Percentiles rank a stretch among this genome's conserved stretches.
Conservation (phyloP, 2,113 vertebrate species). For the Amphiprion ocellaris region DNA sequence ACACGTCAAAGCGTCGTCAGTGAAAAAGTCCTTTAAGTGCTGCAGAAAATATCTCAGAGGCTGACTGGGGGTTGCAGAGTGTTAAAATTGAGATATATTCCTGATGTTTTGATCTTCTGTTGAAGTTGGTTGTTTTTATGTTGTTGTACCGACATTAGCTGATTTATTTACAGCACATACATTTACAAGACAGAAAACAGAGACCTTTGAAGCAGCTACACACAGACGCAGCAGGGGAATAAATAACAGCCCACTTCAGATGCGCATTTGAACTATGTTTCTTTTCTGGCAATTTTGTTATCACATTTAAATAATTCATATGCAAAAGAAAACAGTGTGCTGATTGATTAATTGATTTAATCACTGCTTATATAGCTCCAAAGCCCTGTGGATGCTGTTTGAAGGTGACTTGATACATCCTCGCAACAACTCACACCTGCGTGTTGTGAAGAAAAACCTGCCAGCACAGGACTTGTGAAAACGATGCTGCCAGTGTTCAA, state of each 20-base stretch:
- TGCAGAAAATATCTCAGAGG: background rate
- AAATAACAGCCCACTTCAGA: conserved; percentile 51
- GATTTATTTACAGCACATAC: conserved; percentile 33
- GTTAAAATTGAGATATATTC: background rate
- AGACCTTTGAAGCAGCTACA: conserved; percentile 37
- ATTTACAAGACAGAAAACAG: conserved; percentile 49
- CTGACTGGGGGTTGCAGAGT: background rate
- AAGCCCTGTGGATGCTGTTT: background rate
- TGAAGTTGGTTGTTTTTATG: background rate
- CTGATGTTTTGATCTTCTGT: conserved; percentile 20
- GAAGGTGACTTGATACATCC: conserved; percentile 10
- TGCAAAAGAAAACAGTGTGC: conserved; percentile 8
- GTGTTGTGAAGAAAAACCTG: conserved; percentile 12
- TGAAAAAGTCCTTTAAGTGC: background rate
- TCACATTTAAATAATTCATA: background rate
- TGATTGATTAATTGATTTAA: conserved; percentile 13
- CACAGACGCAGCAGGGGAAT: conserved; percentile 13
- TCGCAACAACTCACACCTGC: conserved; percentile 28
- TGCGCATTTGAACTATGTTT: conserved; percentile 3
- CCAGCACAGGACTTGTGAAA: conserved; percentile 21
- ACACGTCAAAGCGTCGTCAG: conserved; percentile 3
- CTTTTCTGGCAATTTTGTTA: conserved; percentile 12
- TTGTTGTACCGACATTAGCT: conserved; percentile 6
- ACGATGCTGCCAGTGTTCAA: background rate
- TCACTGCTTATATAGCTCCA: background rate